Conservation (phyloP, 2,888 invertebrate genomes). For the Peribatodes rhomboidaria region DNA sequence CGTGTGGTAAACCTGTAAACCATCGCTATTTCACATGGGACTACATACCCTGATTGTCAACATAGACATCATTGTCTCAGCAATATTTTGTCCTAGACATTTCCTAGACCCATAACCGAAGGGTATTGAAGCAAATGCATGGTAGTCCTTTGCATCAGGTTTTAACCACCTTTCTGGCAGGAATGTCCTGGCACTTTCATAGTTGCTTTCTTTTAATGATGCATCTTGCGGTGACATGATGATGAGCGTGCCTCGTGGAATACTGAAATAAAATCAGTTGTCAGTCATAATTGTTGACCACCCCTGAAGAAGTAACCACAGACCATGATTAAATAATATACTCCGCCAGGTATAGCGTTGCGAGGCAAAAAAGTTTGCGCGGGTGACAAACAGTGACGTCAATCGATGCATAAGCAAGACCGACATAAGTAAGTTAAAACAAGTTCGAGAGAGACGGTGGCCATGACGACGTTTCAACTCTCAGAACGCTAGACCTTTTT, state of each 20-base stretch:
- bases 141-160: slow-evolving; percentile 70
- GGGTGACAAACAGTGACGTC: too few relatives aligned
- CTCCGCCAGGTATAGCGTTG: too few relatives aligned
- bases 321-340: too few relatives aligned
- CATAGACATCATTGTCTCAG: slow-evolving; percentile 87
- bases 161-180: slow-evolving; percentile 88
- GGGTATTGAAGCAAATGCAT: slow-evolving; percentile 87
- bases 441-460: too few relatives aligned
- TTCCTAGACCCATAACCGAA: slow-evolving; percentile 88
- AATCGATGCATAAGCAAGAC: too few relatives aligned
- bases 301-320: background rate
- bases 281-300: background rate
- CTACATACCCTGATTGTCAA: slow-evolving; percentile 84
- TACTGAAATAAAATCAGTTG: slow-evolving; percentile 57
- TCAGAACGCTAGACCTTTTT: too few relatives aligned
- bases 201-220: slow-evolving; percentile 88
- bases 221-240: slow-evolving; percentile 89
- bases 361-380: too few relatives aligned
- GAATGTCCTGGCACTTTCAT: slow-evolving; percentile 88
- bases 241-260: slow-evolving; percentile 87
- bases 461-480: too few relatives aligned
- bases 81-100: slow-evolving; percentile 88
- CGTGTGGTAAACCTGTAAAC: too few relatives aligned
- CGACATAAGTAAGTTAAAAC: too few relatives aligned
- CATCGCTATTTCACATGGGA: too few relatives aligned